A percentile compares a stretch with the other conserved stretches of the same genome.
phyloP scores from a whole-genome alignment of 2,888 invertebrate species.

The Xylophagus ater region DNA sequence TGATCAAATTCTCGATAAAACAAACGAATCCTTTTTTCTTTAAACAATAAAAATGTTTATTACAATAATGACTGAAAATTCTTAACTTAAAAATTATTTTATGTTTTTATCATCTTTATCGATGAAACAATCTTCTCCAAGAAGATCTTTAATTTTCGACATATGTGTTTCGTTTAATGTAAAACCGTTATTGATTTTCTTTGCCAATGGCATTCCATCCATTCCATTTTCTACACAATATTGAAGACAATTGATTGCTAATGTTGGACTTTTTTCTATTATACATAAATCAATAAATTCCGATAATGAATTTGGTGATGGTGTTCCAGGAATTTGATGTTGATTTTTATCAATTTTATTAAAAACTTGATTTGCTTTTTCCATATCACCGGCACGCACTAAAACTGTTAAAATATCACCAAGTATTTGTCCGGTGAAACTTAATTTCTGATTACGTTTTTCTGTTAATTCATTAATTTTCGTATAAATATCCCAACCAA shows the following conservation, averaged over 20 bases:
- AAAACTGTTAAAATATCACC: conserved; percentile 46
- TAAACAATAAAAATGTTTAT: too few relatives aligned
- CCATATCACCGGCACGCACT: conserved; percentile 41
- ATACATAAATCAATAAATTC: conserved; percentile 48
- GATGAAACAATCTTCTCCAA: conserved; percentile 38
- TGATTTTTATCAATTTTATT: conserved; percentile 43
- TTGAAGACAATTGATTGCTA: conserved; percentile 45
- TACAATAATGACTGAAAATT: too few relatives aligned
- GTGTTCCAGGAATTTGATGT: conserved; percentile 46
- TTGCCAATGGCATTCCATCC: conserved; percentile 19
- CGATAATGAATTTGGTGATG: conserved; percentile 40
- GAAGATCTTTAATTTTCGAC: conserved; percentile 40
- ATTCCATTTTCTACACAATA: conserved; percentile 46
- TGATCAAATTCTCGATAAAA: too few relatives aligned
- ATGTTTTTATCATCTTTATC: too few relatives aligned
- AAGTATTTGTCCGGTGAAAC: conserved; percentile 50
- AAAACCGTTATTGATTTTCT: conserved; percentile 28
- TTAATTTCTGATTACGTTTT: conserved; percentile 27
- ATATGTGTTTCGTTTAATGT: conserved; percentile 43
- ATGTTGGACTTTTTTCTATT: conserved; percentile 39
- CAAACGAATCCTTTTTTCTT: too few relatives aligned
- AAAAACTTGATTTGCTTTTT: conserved; percentile 44
- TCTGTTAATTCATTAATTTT: conserved; percentile 41
- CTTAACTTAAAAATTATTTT: too few relatives aligned
- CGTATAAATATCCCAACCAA: conserved; percentile 48